phyloP scores from a whole-genome alignment of 1,140 invertebrate species.

The Pollicipes pollicipes region DNA sequence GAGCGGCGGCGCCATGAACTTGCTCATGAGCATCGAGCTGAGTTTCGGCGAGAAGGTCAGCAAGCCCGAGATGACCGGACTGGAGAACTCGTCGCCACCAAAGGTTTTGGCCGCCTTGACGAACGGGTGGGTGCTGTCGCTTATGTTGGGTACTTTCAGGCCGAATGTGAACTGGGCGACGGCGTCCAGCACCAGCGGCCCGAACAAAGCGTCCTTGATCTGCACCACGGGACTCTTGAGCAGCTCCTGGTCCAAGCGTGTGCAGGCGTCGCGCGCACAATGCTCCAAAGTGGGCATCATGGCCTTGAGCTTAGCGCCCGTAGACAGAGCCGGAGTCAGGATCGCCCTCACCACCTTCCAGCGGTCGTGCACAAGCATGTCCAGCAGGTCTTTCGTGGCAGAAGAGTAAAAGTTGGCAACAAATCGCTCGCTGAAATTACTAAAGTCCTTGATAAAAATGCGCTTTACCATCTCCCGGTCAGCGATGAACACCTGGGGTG shows the following conservation, averaged over 20 bases:
- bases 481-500: not conserved
- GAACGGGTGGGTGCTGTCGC: not conserved
- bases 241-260: not conserved
- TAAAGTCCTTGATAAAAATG: constrained; percentile 9
- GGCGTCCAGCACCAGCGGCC: not conserved
- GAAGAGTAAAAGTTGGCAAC: not conserved
- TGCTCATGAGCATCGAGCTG: not conserved
- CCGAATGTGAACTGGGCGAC: not conserved
- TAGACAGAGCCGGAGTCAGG: constrained; percentile 29
- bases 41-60: not conserved
- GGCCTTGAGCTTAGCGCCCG: constrained; percentile 24
- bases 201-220: not conserved
- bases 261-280: not conserved
- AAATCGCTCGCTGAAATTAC: constrained; percentile 7
- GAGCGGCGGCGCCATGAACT: not conserved
- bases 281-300: constrained; percentile 8
- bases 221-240: not conserved
- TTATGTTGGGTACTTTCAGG: not conserved
- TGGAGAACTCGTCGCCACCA: not conserved
- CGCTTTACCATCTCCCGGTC: constrained; percentile 9
- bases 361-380: constrained; percentile 11
- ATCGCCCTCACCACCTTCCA: constrained; percentile 28
- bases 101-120: not conserved
- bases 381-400: not conserved
- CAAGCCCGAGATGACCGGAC: not conserved